phyloP scores from a whole-genome alignment of 2,113 vertebrate genomes.

The Rhagologus leucostigma region DNA sequence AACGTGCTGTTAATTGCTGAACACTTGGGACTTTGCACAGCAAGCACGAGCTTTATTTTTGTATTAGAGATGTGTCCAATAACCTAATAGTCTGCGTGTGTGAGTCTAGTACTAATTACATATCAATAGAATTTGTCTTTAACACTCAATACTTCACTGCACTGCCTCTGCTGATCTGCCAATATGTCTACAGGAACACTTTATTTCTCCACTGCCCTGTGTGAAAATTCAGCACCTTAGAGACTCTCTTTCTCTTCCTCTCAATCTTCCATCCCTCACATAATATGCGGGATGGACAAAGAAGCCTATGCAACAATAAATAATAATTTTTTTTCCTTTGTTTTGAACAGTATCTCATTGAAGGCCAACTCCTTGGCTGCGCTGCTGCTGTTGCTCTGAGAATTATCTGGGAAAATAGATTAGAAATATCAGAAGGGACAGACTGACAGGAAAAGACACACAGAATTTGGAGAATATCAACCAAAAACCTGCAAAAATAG shows the following conservation, averaged over 20 bases:
- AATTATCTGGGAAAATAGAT: not conserved
- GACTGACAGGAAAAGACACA: not conserved
- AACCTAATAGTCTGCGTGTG: not conserved
- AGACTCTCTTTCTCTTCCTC: not conserved
- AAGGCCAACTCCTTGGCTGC: not conserved
- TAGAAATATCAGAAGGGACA: not conserved
- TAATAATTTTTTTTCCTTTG: not conserved
- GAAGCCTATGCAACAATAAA: not conserved
- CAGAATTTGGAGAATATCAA: not conserved
- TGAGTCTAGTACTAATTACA: not conserved
- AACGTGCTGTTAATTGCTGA: not conserved
- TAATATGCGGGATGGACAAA: not conserved
- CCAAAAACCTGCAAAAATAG: not conserved
- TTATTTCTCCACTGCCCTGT: not conserved
- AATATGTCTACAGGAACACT: not conserved
- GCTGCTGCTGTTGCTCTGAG: not conserved
- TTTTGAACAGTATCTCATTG: not conserved
- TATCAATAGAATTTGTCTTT: conserved; percentile 6
- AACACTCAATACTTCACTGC: not conserved
- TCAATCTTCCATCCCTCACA: not conserved
- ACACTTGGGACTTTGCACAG: not conserved
- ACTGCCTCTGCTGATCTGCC: not conserved
- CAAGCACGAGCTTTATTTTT: not conserved
- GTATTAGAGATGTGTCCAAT: not conserved
- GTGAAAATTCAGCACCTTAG: not conserved